Conservation (phyloP, 2,797 vertebrate species). For the Poeciliopsis paucimaculata region DNA sequence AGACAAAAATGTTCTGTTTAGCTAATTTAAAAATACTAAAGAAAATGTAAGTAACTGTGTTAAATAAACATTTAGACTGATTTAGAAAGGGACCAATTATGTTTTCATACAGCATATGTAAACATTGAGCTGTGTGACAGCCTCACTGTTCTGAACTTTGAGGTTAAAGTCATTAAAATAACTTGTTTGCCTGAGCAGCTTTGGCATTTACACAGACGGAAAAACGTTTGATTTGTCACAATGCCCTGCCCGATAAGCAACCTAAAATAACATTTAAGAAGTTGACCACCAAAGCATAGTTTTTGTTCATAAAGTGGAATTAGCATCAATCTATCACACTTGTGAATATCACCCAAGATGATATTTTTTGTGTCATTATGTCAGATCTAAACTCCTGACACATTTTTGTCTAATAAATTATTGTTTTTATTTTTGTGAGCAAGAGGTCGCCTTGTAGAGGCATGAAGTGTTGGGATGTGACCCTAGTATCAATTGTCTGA, state of each 20-base stretch:
- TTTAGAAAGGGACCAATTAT: neutral
- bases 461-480: conserved; percentile 17
- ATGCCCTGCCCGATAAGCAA: neutral
- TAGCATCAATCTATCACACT: neutral
- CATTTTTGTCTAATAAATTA: conserved; percentile 10
- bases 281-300: neutral
- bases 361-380: conserved; percentile 14
- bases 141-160: neutral
- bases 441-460: conserved; percentile 10
- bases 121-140: neutral
- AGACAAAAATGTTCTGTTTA: neutral
- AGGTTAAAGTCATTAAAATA: neutral
- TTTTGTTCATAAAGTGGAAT: neutral
- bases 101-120: neutral
- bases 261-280: neutral
- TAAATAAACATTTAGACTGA: neutral
- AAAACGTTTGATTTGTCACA: neutral
- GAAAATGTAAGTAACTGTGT: neutral
- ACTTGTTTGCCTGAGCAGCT: neutral
- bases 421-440: conserved; percentile 12
- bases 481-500: conserved; percentile 20
- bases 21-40: neutral
- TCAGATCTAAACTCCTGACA: conserved; percentile 1
- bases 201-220: neutral
- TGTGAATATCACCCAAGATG: too few species aligned